Base-by-base conservation (phyloP, 2,888 invertebrate genomes). In the Tineola bisselliella region DNA sequence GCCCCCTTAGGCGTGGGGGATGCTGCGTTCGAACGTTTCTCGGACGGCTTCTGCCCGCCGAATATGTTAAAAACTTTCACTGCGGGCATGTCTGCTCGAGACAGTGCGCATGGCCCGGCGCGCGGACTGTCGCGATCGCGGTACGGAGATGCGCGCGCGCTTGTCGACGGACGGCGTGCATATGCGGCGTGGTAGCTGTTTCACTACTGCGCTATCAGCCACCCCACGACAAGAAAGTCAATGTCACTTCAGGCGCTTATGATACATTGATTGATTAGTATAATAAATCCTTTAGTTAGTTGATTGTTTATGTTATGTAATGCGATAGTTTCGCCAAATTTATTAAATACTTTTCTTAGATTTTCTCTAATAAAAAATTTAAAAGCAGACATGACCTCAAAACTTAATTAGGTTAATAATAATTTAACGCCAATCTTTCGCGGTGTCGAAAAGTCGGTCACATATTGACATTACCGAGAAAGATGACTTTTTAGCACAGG, bases 51-150 rank as follows among this genome's bases (percentile, higher is more conserved):
- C 82, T 86, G 86, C 70, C 81, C 83, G 76, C 86, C 87, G 80
- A 87, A 87, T 86, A 87, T 83, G 73, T 79, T 83, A 74, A 86
- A 84, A 74, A 86, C 87, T 84, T 87, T 87, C 84, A 86, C 87
- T 83, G 83, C 84, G 86, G 87, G 87, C 86, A 86, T 87, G 69
- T 74, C 84, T 15, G 43, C 30, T 17, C 61, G 48, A 11, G 17
- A 18, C 17, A 13, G 58, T 33, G 58, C 58, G 43, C 44, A 30
- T 77, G 79, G 69, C 79, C 81, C 83, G 80, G 73, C 75, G 67
- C 63, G 71, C 74, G 73, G 73, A 73, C 75, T 75, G 73, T 74
- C 75, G 78, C 78, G 79, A 72, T 74, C 75, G 78, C 78, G 79
- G 69, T 71, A 75, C 17, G 18, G 74, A 75, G 76, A 67, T 76